These are phyloP conservation scores for Megaceryle alcyon DNA, from an alignment of 2,797 vertebrate species.

Conservation along the genomic window DNA sequence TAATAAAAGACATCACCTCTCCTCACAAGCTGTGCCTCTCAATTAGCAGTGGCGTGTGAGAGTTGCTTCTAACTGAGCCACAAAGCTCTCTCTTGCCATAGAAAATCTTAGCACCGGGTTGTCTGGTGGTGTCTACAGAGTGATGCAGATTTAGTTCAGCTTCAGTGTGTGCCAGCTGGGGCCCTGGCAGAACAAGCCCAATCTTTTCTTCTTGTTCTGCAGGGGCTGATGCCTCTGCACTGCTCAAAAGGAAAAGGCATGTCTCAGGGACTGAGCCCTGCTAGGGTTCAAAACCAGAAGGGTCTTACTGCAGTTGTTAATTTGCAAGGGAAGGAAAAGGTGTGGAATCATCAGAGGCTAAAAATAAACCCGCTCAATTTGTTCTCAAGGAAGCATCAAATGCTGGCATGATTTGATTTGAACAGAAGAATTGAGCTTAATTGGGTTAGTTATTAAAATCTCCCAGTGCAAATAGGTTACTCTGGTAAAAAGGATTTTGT, in stretches of 20 bases:
- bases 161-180: constrained; percentile 57
- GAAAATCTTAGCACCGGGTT: constrained; percentile 9
- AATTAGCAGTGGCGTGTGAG: constrained; percentile 34
- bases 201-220: constrained; percentile 32
- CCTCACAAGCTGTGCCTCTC: constrained; percentile 57
- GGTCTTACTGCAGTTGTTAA: constrained; percentile 6
- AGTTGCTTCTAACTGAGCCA: constrained; percentile 18
- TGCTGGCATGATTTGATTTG: background rate
- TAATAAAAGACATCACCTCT: constrained; percentile 61
- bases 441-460: constrained; percentile 65
- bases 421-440: constrained; percentile 55
- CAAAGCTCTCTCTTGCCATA: background rate
- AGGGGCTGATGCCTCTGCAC: background rate
- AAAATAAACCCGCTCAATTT: constrained; percentile 26
- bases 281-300: constrained; percentile 24
- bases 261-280: background rate
- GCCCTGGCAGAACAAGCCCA: constrained; percentile 39
- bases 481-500: constrained; percentile 32
- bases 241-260: constrained; percentile 3
- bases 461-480: constrained; percentile 53
- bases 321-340: background rate
- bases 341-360: background rate
- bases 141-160: constrained; percentile 47
- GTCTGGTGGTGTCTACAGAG: constrained; percentile 49
- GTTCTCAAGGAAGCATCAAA: constrained; percentile 30